Evolutionary conservation across 2,797 vertebrate genomes (phyloP).

Genomic region (Myotis findleyi): DNA sequence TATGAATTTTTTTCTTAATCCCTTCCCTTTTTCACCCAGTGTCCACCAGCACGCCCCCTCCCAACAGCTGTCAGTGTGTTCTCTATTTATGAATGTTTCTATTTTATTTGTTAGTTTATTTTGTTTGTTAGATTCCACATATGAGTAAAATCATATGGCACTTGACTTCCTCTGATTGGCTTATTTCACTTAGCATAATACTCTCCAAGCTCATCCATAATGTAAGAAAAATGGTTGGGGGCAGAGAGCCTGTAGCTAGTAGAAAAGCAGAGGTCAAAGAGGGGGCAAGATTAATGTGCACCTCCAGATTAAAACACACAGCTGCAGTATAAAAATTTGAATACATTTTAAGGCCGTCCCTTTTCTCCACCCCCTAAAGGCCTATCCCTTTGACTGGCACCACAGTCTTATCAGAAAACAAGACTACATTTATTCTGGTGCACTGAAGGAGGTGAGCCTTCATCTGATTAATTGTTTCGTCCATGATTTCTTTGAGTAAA

Average conservation of each 20-base stretch:
- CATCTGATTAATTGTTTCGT: conserved; percentile 88
- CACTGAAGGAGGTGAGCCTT: conserved; percentile 84
- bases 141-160: not conserved
- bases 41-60: not conserved
- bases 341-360: conserved; percentile 2
- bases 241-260: not conserved
- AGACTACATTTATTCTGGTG: conserved; percentile 85
- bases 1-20: not conserved
- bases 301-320: conserved; percentile 39
- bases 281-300: not conserved
- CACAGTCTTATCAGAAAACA: conserved; percentile 76
- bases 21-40: not conserved
- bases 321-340: conserved; percentile 27
- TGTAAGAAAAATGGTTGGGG: not conserved
- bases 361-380: not conserved
- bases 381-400: conserved; percentile 63
- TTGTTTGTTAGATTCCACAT: not conserved
- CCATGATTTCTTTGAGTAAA: conserved; percentile 86
- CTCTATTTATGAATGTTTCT: not conserved
- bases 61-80: not conserved
- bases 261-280: conserved; percentile 51
- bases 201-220: not conserved
- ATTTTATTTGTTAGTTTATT: not conserved
- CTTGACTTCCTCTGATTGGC: not conserved
- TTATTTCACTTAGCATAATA: not conserved